Percentiles rank a stretch among this genome's conserved stretches.
phyloP scores from a whole-genome alignment of 1,140 invertebrate species.

The Steinernema feltiae region DNA sequence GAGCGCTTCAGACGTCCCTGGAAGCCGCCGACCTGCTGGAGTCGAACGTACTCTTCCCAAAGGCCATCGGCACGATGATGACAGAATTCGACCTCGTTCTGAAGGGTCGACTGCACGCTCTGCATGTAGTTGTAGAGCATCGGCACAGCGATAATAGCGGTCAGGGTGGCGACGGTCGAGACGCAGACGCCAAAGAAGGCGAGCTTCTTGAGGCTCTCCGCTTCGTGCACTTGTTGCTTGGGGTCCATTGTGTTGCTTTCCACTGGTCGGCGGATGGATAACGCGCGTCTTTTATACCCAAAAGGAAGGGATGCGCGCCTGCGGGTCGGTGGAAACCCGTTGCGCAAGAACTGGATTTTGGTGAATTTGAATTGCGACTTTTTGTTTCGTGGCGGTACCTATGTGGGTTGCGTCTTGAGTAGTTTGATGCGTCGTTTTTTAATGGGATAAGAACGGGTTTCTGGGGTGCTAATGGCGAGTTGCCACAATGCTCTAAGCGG shows the following conservation, averaged over 20 bases:
- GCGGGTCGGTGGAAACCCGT: background rate
- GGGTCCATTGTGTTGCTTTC: background rate
- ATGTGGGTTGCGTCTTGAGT: no score
- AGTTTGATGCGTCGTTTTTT: no score
- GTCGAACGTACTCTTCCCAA: conserved; percentile 31
- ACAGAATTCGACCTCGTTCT: conserved; percentile 40
- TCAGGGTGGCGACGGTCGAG: conserved; percentile 35
- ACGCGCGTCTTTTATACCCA: background rate
- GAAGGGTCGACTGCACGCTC: conserved; percentile 35
- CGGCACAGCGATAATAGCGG: conserved; percentile 36
- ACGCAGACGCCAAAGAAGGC: conserved; percentile 41
- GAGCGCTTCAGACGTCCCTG: conserved; percentile 24
- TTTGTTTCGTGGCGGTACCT: no score
- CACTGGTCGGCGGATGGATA: background rate
- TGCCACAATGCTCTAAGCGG: no score
- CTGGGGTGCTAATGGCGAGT: no score
- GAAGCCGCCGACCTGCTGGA: conserved; percentile 25
- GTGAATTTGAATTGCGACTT: no score
- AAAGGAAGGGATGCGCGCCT: no score
- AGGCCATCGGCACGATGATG: conserved; percentile 30
- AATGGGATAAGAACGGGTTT: no score
- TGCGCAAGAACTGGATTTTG: background rate
- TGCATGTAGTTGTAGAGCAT: conserved; percentile 44
- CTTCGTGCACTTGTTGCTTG: conserved; percentile 10
- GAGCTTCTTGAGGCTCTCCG: conserved; percentile 30